These are phyloP conservation scores for Clostera curtula DNA, from an alignment of 2,888 invertebrate species.

Conservation along the genomic window DNA sequence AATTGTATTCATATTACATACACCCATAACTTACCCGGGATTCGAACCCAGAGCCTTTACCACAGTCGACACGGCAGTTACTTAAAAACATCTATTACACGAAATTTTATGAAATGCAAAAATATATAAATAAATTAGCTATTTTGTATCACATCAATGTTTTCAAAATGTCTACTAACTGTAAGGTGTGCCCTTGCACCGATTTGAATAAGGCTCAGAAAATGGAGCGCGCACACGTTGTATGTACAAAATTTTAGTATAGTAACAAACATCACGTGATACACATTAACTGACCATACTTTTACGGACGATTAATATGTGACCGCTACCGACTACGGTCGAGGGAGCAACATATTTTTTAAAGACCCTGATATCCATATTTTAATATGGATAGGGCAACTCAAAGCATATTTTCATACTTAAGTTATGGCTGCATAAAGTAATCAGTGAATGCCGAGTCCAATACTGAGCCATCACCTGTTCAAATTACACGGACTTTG, in stretches of 20 bases:
- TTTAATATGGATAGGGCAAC: too few relatives aligned
- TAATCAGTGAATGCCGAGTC: too few relatives aligned
- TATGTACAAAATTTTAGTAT: conserved; percentile 1
- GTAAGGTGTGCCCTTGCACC: conserved; percentile 9
- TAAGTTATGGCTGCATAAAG: too few relatives aligned
- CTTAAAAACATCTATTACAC: conserved; percentile 5
- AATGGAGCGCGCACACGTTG: conserved; percentile 14
- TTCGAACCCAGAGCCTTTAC: conserved; percentile 5
- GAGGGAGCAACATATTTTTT: too few relatives aligned
- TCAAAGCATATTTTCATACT: too few relatives aligned
- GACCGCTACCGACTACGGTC: too few relatives aligned
- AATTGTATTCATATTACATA: conserved; percentile 6
- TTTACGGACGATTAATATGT: too few relatives aligned
- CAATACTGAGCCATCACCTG: too few relatives aligned
- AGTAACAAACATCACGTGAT: too few relatives aligned
- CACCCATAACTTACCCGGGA: conserved; percentile 5
- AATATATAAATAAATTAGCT: conserved; percentile 19
- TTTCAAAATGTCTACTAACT: conserved; percentile 17
- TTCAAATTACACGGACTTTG: too few relatives aligned
- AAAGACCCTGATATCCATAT: too few relatives aligned
- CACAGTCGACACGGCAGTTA: conserved; percentile 4
- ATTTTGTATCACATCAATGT: conserved; percentile 27
- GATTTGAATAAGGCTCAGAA: conserved; percentile 8
- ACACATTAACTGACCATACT: too few relatives aligned
- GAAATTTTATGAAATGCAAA: conserved; percentile 18